Base-by-base conservation (phyloP, 1,140 invertebrate species). In the Ceratitis capitata region DNA sequence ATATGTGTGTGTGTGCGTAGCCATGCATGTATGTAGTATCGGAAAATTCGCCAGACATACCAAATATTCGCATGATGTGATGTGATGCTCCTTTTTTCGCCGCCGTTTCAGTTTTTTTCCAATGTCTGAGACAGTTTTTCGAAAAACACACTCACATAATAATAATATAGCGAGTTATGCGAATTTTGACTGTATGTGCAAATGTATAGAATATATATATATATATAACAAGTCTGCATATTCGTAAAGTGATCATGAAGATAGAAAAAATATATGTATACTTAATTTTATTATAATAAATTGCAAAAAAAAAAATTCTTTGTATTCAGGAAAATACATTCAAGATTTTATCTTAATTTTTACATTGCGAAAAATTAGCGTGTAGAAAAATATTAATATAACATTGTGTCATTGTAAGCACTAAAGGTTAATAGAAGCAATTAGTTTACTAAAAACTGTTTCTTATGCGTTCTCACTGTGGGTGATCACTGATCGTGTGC, bases 11-110 rank as follows among this genome's bases (percentile, higher is more conserved):
- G 26, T 58, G 14, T n/a, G 4, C 7, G 23, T 58, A 23, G 5
- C 6, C 7, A 26, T 69, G 10, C 19, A 14, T 35, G 32, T 69
- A 32, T 14, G 61, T 69, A 35, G 16, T 69, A 32, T 35, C 61
- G 61, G n/a, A 69, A 69, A 69, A 69, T 69, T 69, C n/a, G 61
- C 61, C 61, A 69, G 61, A 69, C 61, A 69, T 69, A 69, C 61
- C 61, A 69, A 69, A 35, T 9, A 32, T n/a, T 69, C 32, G 61
- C 9, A 69, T n/a, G n/a, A n/a, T n/a, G n/a, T n/a, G n/a, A n/a
- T n/a, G n/a, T n/a, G n/a, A n/a, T 69, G 61, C 29, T 39, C 32
- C 32, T 39, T 69, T 39, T 39, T 69, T n/a, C n/a, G n/a, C n/a
- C n/a, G n/a, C n/a, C 61, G 29, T 69, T 69, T 69, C 61, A 35